A percentile compares a stretch with the other conserved stretches of the same genome.
These are phyloP conservation scores for Anguilla obscura DNA, from an alignment of 2,797 vertebrate species.

Conservation along the genomic window DNA sequence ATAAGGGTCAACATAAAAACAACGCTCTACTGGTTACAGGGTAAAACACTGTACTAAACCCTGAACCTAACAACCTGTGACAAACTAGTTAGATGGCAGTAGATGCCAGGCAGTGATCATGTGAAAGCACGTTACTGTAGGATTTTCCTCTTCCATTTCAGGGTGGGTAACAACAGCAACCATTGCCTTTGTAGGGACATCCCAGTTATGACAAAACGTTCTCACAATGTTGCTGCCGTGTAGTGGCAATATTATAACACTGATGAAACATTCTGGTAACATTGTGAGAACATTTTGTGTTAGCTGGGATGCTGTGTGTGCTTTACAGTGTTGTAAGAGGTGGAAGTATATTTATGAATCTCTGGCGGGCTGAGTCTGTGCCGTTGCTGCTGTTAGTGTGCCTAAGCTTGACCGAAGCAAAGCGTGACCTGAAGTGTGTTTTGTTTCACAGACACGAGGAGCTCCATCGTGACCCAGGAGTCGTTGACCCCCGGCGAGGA, in stretches of 20 bases:
- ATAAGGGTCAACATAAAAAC: not conserved
- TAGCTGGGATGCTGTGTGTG: not conserved
- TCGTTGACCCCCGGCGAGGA: conserved; percentile 31
- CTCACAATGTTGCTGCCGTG: no score
- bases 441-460: conserved; percentile 55
- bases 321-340: not conserved
- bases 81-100: not conserved
- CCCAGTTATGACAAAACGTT: no score
- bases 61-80: not conserved
- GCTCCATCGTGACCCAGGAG: not conserved
- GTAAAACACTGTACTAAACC: not conserved
- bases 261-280: no score
- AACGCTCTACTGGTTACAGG: not conserved
- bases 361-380: not conserved
- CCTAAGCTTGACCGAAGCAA: not conserved
- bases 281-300: no score
- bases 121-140: not conserved
- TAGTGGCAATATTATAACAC: no score
- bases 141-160: not conserved
- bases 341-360: not conserved
- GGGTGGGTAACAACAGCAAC: not conserved
- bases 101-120: not conserved
- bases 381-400: not conserved
- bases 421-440: not conserved
- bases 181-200: not conserved